Conservation (phyloP, 2,888 invertebrate species). For the Hirtodrosophila histrioides region DNA sequence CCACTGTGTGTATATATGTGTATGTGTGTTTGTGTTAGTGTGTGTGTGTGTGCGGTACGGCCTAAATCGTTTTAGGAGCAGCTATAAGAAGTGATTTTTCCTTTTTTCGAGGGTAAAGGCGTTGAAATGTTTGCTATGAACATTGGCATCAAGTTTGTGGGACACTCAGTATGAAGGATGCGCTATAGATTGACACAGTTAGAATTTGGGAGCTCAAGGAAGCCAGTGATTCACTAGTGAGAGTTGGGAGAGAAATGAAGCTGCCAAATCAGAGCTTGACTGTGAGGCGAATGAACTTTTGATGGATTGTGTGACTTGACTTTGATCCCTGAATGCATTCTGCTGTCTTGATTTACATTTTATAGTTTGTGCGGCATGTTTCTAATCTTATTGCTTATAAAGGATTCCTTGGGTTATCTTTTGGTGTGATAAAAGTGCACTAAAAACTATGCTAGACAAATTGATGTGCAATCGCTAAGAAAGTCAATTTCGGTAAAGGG, state of each 20-base stretch:
- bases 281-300: not conserved
- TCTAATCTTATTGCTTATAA: too few relatives aligned
- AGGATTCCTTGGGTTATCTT: too few relatives aligned
- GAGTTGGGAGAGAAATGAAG: slow-evolving; percentile 5
- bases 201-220: slow-evolving; percentile 2
- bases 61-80: slow-evolving; percentile 56
- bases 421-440: too few relatives aligned
- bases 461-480: too few relatives aligned
- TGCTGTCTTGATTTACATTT: not conserved
- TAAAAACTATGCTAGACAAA: too few relatives aligned
- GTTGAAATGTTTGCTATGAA: slow-evolving; percentile 53
- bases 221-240: slow-evolving; percentile 19
- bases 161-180: slow-evolving; percentile 35
- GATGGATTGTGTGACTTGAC: slow-evolving; percentile 4
- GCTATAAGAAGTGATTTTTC: slow-evolving; percentile 52
- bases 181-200: slow-evolving; percentile 53
- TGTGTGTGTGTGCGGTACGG: slow-evolving; percentile 32
- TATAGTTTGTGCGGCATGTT: not conserved
- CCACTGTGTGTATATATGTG: slow-evolving; percentile 32
- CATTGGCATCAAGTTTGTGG: slow-evolving; percentile 36
- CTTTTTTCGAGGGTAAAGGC: slow-evolving; percentile 13
- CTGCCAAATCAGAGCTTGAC: slow-evolving; percentile 17
- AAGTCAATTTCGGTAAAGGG: too few relatives aligned
- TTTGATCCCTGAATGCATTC: slow-evolving; percentile 3
- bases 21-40: slow-evolving; percentile 19